These are phyloP conservation scores for Hozukius guyotensis DNA, from an alignment of 2,797 vertebrate species.

Conservation along the genomic window DNA sequence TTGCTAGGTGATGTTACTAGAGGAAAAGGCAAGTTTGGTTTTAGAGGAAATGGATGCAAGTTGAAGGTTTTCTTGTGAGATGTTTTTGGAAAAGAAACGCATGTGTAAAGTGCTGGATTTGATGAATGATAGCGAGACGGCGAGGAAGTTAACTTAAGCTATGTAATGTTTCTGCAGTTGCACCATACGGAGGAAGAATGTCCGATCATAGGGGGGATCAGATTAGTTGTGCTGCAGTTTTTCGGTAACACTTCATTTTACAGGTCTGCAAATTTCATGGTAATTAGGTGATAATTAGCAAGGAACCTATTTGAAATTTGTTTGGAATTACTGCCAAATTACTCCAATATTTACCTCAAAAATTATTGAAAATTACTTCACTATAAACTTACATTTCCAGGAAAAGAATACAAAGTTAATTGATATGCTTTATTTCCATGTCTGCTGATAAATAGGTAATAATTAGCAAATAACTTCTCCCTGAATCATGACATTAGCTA, in stretches of 20 bases:
- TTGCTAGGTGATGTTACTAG: constrained; percentile 24
- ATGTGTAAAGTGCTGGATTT: constrained; percentile 44
- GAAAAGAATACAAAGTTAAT: too few species aligned
- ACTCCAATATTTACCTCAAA: too few species aligned
- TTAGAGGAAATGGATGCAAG: constrained; percentile 37
- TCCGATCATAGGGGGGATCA: not conserved
- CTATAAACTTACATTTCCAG: too few species aligned
- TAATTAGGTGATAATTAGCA: too few species aligned
- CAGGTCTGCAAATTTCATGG: too few species aligned
- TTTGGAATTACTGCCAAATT: too few species aligned
- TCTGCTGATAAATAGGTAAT: too few species aligned
- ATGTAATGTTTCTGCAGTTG: constrained; percentile 54
- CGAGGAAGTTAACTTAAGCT: constrained; percentile 62
- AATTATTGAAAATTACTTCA: rapidly evolving
- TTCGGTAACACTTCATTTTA: too few species aligned
- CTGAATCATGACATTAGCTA: rapidly evolving
- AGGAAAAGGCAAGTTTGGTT: constrained; percentile 54
- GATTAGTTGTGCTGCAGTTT: constrained; percentile 37
- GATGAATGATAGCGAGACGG: constrained; percentile 5
- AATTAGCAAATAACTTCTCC: too few species aligned
- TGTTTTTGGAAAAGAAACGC: constrained; percentile 29
- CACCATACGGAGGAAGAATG: constrained; percentile 31
- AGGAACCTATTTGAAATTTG: too few species aligned
- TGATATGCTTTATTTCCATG: too few species aligned
- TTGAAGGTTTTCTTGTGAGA: constrained; percentile 14